Evolutionary conservation across 2,797 vertebrate genomes (phyloP).

Genomic region (Xenentodon cancila): DNA sequence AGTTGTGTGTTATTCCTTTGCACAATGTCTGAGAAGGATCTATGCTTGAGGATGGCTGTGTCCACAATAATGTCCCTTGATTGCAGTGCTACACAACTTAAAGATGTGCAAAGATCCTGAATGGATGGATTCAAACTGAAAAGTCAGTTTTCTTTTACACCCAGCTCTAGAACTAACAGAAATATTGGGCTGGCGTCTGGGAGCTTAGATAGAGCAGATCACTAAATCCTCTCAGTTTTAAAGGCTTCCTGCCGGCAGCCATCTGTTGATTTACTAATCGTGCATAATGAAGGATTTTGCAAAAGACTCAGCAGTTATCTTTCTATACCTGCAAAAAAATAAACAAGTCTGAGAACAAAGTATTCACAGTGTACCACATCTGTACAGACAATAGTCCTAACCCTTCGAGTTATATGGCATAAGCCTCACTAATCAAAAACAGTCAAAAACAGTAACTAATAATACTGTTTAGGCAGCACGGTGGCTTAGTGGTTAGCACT

Average conservation of each 20-base stretch:
- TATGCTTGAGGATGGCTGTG: too few relatives aligned
- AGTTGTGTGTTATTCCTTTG: background rate
- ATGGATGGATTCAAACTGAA: background rate
- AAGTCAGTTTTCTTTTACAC: background rate
- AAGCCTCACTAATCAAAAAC: too few relatives aligned
- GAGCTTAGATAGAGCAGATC: conserved; percentile 32
- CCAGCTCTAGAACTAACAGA: background rate
- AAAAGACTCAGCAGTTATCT: background rate
- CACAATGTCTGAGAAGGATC: too few relatives aligned
- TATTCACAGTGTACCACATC: too few relatives aligned
- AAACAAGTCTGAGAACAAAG: background rate
- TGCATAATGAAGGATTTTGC: conserved; percentile 19
- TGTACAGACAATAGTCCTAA: too few relatives aligned
- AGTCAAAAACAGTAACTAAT: too few relatives aligned
- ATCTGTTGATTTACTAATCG: conserved; percentile 40
- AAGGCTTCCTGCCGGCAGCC: conserved; percentile 38
- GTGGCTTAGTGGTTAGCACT: too few relatives aligned
- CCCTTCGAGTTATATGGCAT: too few relatives aligned
- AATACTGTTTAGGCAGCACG: too few relatives aligned
- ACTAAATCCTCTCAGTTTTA: conserved; percentile 35
- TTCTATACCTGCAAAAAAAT: background rate
- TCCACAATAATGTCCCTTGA: background rate
- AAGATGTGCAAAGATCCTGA: background rate
- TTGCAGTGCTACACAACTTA: too few relatives aligned
- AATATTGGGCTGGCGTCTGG: conserved; percentile 12